phyloP scores from a whole-genome alignment of 2,113 vertebrate genomes.

The Urocolius indicus region DNA sequence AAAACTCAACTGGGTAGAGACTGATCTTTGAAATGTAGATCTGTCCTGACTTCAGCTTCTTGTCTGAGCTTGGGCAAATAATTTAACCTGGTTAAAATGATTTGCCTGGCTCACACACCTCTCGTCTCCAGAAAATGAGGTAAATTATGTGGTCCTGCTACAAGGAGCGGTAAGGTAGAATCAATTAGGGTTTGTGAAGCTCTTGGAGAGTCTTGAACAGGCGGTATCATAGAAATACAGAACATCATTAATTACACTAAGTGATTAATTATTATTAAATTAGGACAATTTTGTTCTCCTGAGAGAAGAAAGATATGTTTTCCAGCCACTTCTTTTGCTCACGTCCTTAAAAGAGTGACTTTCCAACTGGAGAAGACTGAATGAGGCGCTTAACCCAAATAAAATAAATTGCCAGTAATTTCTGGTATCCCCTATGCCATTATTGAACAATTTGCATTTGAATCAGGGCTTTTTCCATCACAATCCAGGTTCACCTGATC shows the following conservation, averaged over 20 bases:
- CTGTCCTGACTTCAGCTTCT: not conserved
- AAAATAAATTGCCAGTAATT: constrained; percentile 76
- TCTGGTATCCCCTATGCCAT: constrained; percentile 71
- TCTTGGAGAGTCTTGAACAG: not conserved
- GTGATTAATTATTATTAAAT: constrained; percentile 50
- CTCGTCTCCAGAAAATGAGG: not conserved
- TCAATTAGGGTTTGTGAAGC: not conserved
- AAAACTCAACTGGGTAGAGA: not conserved
- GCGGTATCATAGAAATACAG: not conserved
- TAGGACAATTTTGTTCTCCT: constrained; percentile 12
- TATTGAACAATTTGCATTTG: constrained; percentile 75
- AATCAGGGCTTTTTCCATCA: constrained; percentile 65
- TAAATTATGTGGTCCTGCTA: not conserved
- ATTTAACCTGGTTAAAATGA: not conserved
- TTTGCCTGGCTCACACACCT: not conserved
- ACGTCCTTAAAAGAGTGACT: constrained; percentile 9
- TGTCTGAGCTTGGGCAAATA: not conserved
- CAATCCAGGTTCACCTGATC: constrained; percentile 75
- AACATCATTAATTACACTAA: constrained; percentile 4
- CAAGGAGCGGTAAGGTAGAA: not conserved
- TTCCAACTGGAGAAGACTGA: constrained; percentile 28
- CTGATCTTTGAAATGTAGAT: not conserved
- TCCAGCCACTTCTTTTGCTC: constrained; percentile 6
- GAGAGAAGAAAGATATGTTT: not conserved
- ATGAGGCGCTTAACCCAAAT: constrained; percentile 71